Conservation (phyloP, 2,888 invertebrate genomes). For the Monochamus alternatus region DNA sequence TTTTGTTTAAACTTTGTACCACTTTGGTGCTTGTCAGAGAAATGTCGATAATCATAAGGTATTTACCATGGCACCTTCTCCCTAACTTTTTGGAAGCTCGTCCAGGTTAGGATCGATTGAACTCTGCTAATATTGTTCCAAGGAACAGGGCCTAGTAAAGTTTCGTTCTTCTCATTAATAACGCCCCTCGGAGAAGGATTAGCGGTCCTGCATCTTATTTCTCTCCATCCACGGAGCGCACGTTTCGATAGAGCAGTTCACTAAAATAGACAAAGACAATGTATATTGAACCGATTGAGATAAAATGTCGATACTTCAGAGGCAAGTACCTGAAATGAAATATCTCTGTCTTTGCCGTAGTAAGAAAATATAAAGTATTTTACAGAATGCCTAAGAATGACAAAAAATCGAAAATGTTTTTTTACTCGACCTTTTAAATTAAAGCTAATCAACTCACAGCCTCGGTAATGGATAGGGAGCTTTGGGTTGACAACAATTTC, state of each 20-base stretch:
- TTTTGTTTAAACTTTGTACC: too few species aligned
- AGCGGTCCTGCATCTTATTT: conserved; percentile 59
- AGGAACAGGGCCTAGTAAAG: conserved; percentile 59
- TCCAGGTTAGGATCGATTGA: conserved; percentile 56
- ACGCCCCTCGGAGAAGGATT: conserved; percentile 63
- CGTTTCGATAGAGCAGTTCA: conserved; percentile 19
- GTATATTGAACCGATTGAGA: conserved; percentile 5
- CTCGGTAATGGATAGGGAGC: too few species aligned
- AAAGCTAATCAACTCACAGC: too few species aligned
- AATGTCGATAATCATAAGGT: background rate
- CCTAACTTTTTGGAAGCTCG: conserved; percentile 45
- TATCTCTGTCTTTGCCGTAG: background rate
- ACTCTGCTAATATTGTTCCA: conserved; percentile 60
- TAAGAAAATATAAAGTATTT: background rate
- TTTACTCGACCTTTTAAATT: too few species aligned
- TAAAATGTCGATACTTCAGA: background rate
- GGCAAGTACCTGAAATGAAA: background rate
- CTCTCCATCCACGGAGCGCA: conserved; percentile 46
- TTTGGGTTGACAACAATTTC: too few species aligned
- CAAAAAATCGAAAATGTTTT: too few species aligned
- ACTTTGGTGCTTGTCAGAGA: background rate
- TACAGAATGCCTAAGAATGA: too few species aligned
- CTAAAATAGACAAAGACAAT: background rate
- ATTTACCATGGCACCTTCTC: background rate
- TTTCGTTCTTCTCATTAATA: conserved; percentile 63